Conservation (phyloP, 2,888 invertebrate species). For the Eilema caniola region DNA sequence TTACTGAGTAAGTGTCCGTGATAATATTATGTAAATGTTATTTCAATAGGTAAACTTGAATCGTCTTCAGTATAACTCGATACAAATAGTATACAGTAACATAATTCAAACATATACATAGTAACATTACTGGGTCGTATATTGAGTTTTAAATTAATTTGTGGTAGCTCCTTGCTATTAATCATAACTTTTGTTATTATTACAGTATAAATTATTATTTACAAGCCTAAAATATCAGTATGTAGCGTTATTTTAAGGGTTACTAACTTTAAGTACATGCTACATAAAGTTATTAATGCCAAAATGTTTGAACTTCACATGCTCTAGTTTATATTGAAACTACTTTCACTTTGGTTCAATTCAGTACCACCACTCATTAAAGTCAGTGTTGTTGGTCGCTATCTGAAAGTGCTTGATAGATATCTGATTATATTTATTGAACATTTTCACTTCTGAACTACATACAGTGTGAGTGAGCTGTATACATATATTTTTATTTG, state of each 20-base stretch:
- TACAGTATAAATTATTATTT: neutral
- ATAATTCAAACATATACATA: neutral
- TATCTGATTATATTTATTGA: neutral
- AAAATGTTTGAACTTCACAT: constrained; percentile 3
- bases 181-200: neutral
- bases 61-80: neutral
- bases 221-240: neutral
- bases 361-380: constrained; percentile 1
- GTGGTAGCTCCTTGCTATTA: neutral
- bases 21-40: constrained; percentile 47
- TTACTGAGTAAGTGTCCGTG: constrained; percentile 41
- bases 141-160: neutral
- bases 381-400: neutral
- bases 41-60: neutral
- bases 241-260: constrained; percentile 9
- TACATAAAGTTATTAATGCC: constrained; percentile 12
- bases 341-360: constrained; percentile 26
- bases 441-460: neutral
- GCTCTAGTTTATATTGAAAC: constrained; percentile 20
- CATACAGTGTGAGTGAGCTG: neutral
- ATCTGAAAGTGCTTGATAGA: constrained; percentile 4
- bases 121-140: neutral
- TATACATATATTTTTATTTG: neutral
- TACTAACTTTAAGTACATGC: neutral
- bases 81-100: neutral